phyloP scores from a whole-genome alignment of 2,113 vertebrate genomes.

The Scomber colias region DNA sequence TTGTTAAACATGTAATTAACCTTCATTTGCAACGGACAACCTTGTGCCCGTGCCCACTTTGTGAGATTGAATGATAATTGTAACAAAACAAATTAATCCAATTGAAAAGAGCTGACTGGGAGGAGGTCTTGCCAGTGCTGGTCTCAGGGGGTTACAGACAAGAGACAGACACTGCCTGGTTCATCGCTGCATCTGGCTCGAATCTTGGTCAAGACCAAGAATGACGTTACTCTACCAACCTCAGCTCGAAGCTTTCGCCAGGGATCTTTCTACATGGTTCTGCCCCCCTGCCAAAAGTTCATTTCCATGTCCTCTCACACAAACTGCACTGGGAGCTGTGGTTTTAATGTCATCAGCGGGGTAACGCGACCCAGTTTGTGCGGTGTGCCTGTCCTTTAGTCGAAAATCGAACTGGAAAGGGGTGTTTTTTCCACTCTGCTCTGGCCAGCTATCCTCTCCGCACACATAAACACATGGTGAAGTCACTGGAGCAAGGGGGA shows the following conservation, averaged over 20 bases:
- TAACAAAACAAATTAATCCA: conserved; percentile 62
- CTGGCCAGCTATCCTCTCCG: conserved; percentile 63
- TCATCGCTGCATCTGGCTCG: conserved; percentile 70
- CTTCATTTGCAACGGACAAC: conserved; percentile 38
- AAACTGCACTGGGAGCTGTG: conserved; percentile 56
- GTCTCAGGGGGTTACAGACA: conserved; percentile 39
- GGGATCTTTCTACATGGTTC: conserved; percentile 48
- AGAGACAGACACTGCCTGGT: conserved; percentile 42
- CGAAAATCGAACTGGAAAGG: conserved; percentile 50
- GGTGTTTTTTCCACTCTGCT: conserved; percentile 71
- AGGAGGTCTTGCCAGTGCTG: neutral
- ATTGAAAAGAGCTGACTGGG: conserved; percentile 44
- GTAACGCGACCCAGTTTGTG: conserved; percentile 68
- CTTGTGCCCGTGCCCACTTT: conserved; percentile 59
- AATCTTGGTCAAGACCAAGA: conserved; percentile 64
- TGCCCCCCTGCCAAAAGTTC: conserved; percentile 52
- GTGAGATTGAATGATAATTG: conserved; percentile 55
- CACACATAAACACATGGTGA: conserved; percentile 78
- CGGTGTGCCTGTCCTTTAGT: conserved; percentile 64
- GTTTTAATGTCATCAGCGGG: conserved; percentile 72
- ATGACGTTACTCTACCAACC: conserved; percentile 74
- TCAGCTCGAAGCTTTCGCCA: conserved; percentile 54
- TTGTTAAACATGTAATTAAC: conserved; percentile 47
- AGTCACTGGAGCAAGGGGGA: conserved; percentile 68
- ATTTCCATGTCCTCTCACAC: conserved; percentile 60